phyloP scores from a whole-genome alignment of 2,888 invertebrate species.

The Pseudolycoriella hygida region DNA sequence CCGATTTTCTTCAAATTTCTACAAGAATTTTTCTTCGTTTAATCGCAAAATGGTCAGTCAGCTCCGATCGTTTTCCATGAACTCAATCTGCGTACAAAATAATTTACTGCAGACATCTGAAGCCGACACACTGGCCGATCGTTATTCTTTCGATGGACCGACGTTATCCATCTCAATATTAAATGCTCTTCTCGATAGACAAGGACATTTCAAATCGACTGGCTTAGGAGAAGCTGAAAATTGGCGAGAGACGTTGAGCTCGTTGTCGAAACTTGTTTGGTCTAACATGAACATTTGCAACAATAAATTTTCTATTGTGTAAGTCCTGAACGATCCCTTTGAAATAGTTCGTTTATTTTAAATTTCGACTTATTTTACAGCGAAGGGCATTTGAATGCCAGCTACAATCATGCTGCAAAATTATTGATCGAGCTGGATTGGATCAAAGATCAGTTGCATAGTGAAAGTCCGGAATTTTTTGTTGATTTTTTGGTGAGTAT shows the following conservation, averaged over 20 bases:
- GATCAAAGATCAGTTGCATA: not conserved
- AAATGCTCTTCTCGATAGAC: conserved; percentile 16
- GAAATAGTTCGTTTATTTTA: not conserved
- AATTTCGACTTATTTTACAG: not conserved
- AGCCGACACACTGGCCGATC: too few relatives aligned
- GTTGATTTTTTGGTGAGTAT: not conserved
- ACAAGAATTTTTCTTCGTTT: conserved; percentile 8
- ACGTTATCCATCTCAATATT: conserved; percentile 11
- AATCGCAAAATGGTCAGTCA: not conserved
- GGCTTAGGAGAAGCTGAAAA: conserved; percentile 20
- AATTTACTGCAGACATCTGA: not conserved
- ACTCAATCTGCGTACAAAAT: conserved; percentile 3
- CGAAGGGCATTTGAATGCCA: conserved; percentile 12
- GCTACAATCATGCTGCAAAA: conserved; percentile 11
- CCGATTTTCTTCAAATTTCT: conserved; percentile 3
- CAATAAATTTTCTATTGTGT: conserved; percentile 12
- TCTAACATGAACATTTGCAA: conserved; percentile 35
- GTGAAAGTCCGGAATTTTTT: not conserved
- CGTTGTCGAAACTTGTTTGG: conserved; percentile 35
- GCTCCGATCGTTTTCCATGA: not conserved
- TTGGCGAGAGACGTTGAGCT: conserved; percentile 19
- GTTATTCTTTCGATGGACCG: not conserved
- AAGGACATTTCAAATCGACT: conserved; percentile 20
- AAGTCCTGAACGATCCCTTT: not conserved
- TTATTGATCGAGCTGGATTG: not conserved